Evolutionary conservation across 2,888 invertebrate species (phyloP).

Genomic region (Nemapogon koenigi): DNA sequence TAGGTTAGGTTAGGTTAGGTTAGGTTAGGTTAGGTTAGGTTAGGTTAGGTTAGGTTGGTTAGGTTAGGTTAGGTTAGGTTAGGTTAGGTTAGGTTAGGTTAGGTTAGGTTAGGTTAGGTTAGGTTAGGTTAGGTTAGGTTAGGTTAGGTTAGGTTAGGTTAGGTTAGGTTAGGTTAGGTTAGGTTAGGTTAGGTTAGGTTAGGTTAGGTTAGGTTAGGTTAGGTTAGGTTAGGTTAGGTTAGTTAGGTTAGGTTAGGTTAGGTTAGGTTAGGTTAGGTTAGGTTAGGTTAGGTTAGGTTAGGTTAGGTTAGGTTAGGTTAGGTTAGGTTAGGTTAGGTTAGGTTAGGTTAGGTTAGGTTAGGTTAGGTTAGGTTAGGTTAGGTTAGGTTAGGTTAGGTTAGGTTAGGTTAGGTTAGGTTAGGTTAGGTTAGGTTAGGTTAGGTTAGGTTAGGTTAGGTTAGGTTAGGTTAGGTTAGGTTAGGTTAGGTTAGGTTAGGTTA

Average conservation of each 20-base stretch:
- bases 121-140: slow-evolving; percentile 17
- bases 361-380: slow-evolving; percentile 22
- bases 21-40: slow-evolving; percentile 11
- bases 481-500: slow-evolving; percentile 15
- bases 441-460: slow-evolving; percentile 15
- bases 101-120: slow-evolving; percentile 11
- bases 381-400: slow-evolving; percentile 16
- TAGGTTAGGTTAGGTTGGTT: slow-evolving; percentile 12
- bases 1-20: slow-evolving; percentile 5
- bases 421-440: slow-evolving; percentile 15
- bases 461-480: slow-evolving; percentile 15
- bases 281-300: slow-evolving; percentile 22
- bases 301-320: slow-evolving; percentile 20
- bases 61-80: slow-evolving; percentile 11
- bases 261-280: slow-evolving; percentile 22
- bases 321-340: not conserved
- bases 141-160: slow-evolving; percentile 18
- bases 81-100: slow-evolving; percentile 11
- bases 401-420: slow-evolving; percentile 15
- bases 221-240: slow-evolving; percentile 22
- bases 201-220: slow-evolving; percentile 22
- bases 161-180: slow-evolving; percentile 20
- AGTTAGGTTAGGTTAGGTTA: slow-evolving; percentile 21
- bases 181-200: slow-evolving; percentile 21
- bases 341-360: too few relatives aligned